Base-by-base conservation (phyloP, 1,140 invertebrate species). In the Apis florea region DNA sequence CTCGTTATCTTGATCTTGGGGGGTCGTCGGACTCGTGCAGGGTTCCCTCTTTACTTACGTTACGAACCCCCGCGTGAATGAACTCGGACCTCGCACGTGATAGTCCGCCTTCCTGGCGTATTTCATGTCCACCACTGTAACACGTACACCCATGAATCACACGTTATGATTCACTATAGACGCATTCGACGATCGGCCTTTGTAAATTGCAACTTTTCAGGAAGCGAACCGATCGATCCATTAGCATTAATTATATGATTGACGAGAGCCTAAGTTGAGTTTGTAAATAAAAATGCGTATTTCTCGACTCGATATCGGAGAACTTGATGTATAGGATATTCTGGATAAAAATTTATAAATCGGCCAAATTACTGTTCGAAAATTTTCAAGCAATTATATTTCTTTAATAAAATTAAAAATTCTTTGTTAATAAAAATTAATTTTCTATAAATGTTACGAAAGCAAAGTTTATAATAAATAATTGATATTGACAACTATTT, bases 1-100 rank as follows among this genome's bases (percentile, higher is more conserved):
- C 87, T 85, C 70, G 88, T 91, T 91, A 91, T 92, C 90, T 92
- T 75, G 82, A 90, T 90, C 88, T 88, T 76, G 24, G 75, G 71
- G 83, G 82, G 71, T 70, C 56, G 73, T 26, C 82, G 21, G 61
- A 83, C 64, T 53, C 79, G 59, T 31, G 56, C 31, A 40, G 68
- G 67, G 80, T 67, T 77, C 85, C 77, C 85, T 61, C 31, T 81
- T 68, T 84, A 76, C 77, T 87, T 83, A 83, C 76, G 72, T 67
- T 56, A 72, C 61, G 83, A 79, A 81, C 81, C 78, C 70, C 31
- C 31, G 2, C 67, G 54, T 69, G 53, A 70, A 72, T 63, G 59
- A 51, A 19, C 54, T 51, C 47, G 53, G 8, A 40, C 31, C 59
- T 47, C 59, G 69, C 79, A 51, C 59, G 79, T 71, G 83, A 73